Percentiles rank a stretch among this genome's conserved stretches.
Conservation (phyloP, 2,113 vertebrate species). For the Python bivittatus region DNA sequence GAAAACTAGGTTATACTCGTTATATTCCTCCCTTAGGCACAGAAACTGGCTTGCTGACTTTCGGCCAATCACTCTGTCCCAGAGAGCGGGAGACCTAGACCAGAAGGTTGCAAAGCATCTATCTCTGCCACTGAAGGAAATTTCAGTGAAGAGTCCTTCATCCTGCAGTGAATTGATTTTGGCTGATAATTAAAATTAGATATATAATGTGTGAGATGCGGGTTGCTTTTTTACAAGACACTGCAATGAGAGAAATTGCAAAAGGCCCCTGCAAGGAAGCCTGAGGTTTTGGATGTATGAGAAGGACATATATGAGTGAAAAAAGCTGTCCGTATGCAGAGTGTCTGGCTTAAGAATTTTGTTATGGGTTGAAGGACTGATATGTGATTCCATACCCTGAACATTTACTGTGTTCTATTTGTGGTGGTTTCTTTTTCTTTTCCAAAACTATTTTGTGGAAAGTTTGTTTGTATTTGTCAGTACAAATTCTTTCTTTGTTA, state of each 20-base stretch:
- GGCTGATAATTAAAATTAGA: not conserved
- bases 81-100: not conserved
- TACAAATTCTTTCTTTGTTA: constrained; percentile 40
- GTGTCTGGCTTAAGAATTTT: not conserved
- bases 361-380: not conserved
- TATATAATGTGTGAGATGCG: not conserved
- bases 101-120: not conserved
- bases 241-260: not conserved
- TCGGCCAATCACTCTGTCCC: not conserved
- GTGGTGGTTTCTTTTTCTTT: not conserved
- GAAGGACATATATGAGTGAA: not conserved
- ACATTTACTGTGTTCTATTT: not conserved
- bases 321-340: not conserved
- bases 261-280: not conserved
- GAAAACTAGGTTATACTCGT: not conserved
- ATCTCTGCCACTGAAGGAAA: not conserved
- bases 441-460: not conserved
- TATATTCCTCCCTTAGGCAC: not conserved
- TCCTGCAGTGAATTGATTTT: not conserved
- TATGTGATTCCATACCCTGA: not conserved
- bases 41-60: not conserved
- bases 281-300: not conserved
- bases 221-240: not conserved
- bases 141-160: not conserved
- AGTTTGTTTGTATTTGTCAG: not conserved